Evolutionary conservation across 1,140 invertebrate species (phyloP).

Genomic region (Caenorhabditis inopinata): DNA sequence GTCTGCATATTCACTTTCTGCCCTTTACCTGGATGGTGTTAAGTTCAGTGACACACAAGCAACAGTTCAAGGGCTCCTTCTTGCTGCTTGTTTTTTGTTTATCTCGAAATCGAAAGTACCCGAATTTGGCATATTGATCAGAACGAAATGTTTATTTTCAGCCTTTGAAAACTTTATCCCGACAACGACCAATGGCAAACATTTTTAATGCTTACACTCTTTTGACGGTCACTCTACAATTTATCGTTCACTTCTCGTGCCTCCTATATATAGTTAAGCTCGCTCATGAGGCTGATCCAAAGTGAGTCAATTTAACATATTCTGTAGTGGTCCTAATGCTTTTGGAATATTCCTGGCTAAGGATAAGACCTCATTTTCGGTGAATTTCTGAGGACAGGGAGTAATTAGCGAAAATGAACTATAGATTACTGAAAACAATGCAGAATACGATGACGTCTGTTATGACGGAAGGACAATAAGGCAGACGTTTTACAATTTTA

Average conservation of each 20-base stretch:
- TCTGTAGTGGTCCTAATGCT: too few species aligned
- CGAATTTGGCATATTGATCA: conserved; percentile 9
- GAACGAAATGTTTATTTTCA: conserved; percentile 69
- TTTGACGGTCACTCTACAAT: conserved; percentile 89
- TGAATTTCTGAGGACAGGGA: too few species aligned
- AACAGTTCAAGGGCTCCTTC: conserved; percentile 81
- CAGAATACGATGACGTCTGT: too few species aligned
- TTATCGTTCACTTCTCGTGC: conserved; percentile 88
- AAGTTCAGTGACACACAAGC: conserved; percentile 97
- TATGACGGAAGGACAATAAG: too few species aligned
- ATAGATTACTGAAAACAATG: too few species aligned
- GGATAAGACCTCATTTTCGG: too few species aligned
- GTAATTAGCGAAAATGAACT: too few species aligned
- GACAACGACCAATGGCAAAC: conserved; percentile 90
- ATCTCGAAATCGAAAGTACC: conserved; percentile 92
- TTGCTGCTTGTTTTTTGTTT: conserved; percentile 94
- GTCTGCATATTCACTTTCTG: conserved; percentile 95
- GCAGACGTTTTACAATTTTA: too few species aligned
- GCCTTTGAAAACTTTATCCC: conserved; percentile 88
- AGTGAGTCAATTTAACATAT: conserved; percentile 57
- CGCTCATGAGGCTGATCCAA: conserved; percentile 60
- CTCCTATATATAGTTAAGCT: conserved; percentile 80
- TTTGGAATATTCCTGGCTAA: too few species aligned
- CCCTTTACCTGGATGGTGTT: conserved; percentile 88
- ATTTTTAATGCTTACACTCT: conserved; percentile 98